phyloP scores from a whole-genome alignment of 2,797 vertebrate genomes.

The Geotrypetes seraphini region DNA sequence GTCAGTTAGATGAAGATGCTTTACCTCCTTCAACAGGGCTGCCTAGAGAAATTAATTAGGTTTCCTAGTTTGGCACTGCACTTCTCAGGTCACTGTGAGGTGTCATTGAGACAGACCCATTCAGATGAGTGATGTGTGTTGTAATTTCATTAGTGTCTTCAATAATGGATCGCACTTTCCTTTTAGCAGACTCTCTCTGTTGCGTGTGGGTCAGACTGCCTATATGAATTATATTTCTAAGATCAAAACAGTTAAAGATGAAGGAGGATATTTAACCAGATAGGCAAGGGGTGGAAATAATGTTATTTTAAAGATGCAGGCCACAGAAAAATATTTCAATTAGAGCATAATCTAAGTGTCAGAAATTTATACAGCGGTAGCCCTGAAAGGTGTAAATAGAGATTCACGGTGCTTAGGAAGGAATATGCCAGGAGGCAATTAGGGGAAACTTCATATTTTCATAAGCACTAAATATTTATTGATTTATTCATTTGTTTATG shows the following conservation, averaged over 20 bases:
- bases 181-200: slow-evolving; percentile 25
- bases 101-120: slow-evolving; percentile 34
- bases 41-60: slow-evolving; percentile 32
- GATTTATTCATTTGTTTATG: neutral
- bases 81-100: slow-evolving; percentile 29
- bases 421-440: no score
- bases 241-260: slow-evolving; percentile 33
- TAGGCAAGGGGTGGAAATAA: slow-evolving; percentile 25
- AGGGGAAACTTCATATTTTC: slow-evolving; percentile 7
- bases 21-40: slow-evolving; percentile 17
- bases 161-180: slow-evolving; percentile 34
- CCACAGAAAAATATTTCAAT: slow-evolving; percentile 32
- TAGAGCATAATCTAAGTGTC: slow-evolving; percentile 36
- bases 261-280: slow-evolving; percentile 23
- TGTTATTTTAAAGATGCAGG: slow-evolving; percentile 27
- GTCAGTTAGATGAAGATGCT: slow-evolving; percentile 15
- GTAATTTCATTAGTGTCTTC: slow-evolving; percentile 49
- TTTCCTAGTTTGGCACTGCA: slow-evolving; percentile 20
- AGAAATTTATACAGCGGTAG: no score
- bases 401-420: no score
- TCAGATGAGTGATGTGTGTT: slow-evolving; percentile 44
- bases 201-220: slow-evolving; percentile 20
- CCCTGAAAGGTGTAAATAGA: no score
- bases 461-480: slow-evolving; percentile 11
- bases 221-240: slow-evolving; percentile 25